Evolutionary conservation across 1,140 invertebrate genomes (phyloP).

Genomic region (Drosophila nigromelanica): DNA sequence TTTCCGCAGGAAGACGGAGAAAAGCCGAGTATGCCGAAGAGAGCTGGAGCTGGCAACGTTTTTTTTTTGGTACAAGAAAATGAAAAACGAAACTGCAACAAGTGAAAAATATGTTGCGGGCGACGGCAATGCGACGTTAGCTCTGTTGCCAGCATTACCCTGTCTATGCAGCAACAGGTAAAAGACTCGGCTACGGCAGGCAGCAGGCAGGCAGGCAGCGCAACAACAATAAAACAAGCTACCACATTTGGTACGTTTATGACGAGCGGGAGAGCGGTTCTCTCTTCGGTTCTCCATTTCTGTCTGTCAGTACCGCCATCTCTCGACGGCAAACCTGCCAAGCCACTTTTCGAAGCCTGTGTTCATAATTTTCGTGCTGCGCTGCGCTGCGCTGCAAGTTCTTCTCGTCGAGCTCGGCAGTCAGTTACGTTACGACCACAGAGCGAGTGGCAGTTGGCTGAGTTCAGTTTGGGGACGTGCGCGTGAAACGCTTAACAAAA

Average conservation of each 20-base stretch:
- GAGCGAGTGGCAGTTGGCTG: slow-evolving; percentile 54
- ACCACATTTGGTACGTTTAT: slow-evolving; percentile 59
- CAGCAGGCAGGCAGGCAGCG: slow-evolving; percentile 9
- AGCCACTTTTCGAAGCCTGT: slow-evolving; percentile 61
- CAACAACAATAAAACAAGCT: slow-evolving; percentile 50
- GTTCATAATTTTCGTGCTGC: slow-evolving; percentile 62
- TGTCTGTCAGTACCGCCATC: slow-evolving; percentile 3
- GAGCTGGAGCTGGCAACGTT: slow-evolving; percentile 12
- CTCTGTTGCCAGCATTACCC: slow-evolving; percentile 17
- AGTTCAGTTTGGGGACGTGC: slow-evolving; percentile 31
- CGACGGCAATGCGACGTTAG: slow-evolving; percentile 30
- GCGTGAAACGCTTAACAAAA: slow-evolving; percentile 58
- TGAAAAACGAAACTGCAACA: slow-evolving; percentile 82
- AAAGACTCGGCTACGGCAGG: slow-evolving; percentile 34
- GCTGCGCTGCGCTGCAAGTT: slow-evolving; percentile 40
- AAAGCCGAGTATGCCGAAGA: slow-evolving; percentile 27
- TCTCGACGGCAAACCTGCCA: slow-evolving; percentile 53
- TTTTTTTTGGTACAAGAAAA: slow-evolving; percentile 64
- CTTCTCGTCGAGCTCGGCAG: slow-evolving; percentile 24
- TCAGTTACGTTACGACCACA: slow-evolving; percentile 67
- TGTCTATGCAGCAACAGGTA: slow-evolving; percentile 59
- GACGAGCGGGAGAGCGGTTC: slow-evolving; percentile 43
- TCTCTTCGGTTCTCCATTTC: slow-evolving; percentile 16
- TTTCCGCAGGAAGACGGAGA: slow-evolving; percentile 9
- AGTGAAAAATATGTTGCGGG: slow-evolving; percentile 80